Evolutionary conservation across 2,888 invertebrate genomes (phyloP), one percentile per base, ranked within the genome.

Genomic region (Ormyrus pomaceus): DNA sequence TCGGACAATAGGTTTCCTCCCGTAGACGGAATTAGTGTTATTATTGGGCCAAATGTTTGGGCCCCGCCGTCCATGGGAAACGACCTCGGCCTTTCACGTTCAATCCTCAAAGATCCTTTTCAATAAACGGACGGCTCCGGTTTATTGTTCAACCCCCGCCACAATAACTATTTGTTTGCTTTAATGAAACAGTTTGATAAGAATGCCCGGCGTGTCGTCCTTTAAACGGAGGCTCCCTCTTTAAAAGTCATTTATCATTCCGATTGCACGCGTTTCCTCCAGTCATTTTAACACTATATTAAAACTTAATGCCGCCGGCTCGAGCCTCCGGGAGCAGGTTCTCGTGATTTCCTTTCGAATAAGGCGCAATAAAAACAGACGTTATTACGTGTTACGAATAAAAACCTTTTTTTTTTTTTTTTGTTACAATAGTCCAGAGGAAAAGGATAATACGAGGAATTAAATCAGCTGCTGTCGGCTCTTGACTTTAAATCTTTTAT

Each of bases 21-120:
- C 86, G 87, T 87, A 87, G 87, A 87, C 88, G 84, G 87, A 89
- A 89, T 89, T 88, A 89, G 88, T 89, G 86, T 89, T 89, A 89
- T 89, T 89, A 89, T 89, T 89, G 89, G 89, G 87, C 89, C 89
- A 88, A 89, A 89, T 89, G 89, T 89, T 88, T 87, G 88, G 87
- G 86, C 84, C 34, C 86, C 85, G 85, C 50, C 13, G 6, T 46
- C 68, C 89, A 89, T 89, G 89, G 89, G 89, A 89, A 89, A 83
- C 80, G 50, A 6, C 13, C 51, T 50, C 51, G 46, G 4, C 56
- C 72, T 51, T 53, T 71, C 55, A 58, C 66, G 58, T 45, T 61
- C 53, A 65, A 59, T 74, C 59, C 79, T 55, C 74, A 34, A 34
- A 34, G 69, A 68, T 62, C 59, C 77, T 62, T 78, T 81, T 71